Conservation (phyloP, 2,888 invertebrate species). For the Drosophila colorata region DNA sequence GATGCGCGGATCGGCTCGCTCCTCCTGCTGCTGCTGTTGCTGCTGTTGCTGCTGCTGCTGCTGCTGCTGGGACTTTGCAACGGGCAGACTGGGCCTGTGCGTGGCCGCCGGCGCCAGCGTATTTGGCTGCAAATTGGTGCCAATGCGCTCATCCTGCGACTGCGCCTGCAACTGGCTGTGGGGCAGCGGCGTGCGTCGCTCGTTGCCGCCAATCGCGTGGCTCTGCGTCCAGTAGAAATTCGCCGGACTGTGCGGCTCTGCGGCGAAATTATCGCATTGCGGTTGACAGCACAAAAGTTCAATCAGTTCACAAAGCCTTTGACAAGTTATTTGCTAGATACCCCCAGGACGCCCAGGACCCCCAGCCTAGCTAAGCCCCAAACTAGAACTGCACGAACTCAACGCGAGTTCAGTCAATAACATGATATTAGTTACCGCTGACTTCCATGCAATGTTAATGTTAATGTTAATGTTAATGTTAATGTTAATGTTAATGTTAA, state of each 20-base stretch:
- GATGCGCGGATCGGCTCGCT: conserved; percentile 79
- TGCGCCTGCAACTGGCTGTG: conserved; percentile 75
- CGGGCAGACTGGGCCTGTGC: conserved; percentile 86
- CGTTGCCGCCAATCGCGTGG: conserved; percentile 89
- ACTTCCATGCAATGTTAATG: conserved; percentile 7
- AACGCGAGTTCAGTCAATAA: not conserved
- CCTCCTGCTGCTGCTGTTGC: conserved; percentile 30
- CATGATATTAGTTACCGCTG: conserved; percentile 29
- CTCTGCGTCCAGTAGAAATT: conserved; percentile 91
- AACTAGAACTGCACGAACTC: not conserved
- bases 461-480: conserved; percentile 7
- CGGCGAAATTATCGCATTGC: conserved; percentile 22
- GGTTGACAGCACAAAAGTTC: conserved; percentile 50
- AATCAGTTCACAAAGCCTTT: conserved; percentile 63
- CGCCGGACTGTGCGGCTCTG: conserved; percentile 83
- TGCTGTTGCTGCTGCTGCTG: conserved; percentile 35
- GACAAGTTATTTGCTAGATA: conserved; percentile 23
- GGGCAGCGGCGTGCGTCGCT: conserved; percentile 87
- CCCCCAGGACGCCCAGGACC: not conserved
- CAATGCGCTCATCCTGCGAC: conserved; percentile 83
- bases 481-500: not conserved
- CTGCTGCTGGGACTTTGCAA: conserved; percentile 73
- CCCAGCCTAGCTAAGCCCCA: not conserved
- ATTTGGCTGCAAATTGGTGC: conserved; percentile 87
- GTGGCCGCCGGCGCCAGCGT: conserved; percentile 86